These are phyloP conservation scores for Sebastolobus altivelis DNA, from an alignment of 2,797 vertebrate species.

Conservation along the genomic window DNA sequence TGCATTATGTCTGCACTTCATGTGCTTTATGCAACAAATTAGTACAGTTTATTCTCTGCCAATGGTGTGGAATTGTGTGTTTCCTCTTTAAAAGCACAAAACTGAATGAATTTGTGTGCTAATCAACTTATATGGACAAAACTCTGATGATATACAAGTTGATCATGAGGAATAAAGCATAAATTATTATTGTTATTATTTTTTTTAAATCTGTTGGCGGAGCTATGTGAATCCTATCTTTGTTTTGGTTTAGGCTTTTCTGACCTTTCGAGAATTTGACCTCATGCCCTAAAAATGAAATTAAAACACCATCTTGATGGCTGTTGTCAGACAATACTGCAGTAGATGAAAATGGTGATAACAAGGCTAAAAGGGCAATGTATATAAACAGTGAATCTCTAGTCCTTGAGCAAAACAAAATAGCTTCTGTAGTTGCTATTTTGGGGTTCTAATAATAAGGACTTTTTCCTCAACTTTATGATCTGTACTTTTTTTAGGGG, in stretches of 20 bases:
- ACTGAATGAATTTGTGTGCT: too few relatives aligned
- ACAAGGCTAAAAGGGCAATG: neutral
- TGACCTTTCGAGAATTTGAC: slow-evolving; percentile 1
- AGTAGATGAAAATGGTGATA: neutral
- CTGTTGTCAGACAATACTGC: slow-evolving; percentile 3
- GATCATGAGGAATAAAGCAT: neutral
- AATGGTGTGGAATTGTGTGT: neutral
- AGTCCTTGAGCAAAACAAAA: slow-evolving; percentile 5
- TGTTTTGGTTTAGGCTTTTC: neutral
- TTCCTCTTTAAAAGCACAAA: too few relatives aligned
- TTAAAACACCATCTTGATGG: slow-evolving; percentile 10
- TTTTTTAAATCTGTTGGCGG: neutral
- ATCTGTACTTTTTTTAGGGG: neutral
- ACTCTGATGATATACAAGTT: neutral
- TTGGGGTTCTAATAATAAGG: neutral
- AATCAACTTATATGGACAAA: neutral
- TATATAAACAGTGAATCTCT: neutral
- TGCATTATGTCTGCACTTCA: neutral
- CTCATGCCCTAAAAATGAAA: neutral
- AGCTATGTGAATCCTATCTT: neutral
- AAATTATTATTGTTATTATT: neutral
- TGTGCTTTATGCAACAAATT: neutral
- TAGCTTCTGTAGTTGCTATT: neutral
- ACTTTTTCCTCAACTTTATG: neutral
- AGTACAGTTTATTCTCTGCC: neutral